phyloP scores from a whole-genome alignment of 2,888 invertebrate genomes.

The Coecobrya sp. region DNA sequence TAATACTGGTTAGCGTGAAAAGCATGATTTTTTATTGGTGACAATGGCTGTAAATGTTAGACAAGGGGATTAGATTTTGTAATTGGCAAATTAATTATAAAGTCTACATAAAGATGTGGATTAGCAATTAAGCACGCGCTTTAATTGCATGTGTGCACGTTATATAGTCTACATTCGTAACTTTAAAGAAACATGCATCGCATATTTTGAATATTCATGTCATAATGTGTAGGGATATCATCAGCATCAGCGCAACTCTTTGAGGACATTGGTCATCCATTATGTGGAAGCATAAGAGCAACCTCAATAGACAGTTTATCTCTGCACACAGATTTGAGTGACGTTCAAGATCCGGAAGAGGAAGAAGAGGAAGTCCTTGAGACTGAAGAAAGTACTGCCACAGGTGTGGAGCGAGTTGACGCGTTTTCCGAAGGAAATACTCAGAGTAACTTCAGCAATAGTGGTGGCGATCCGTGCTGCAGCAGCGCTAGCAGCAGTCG shows the following conservation, averaged over 20 bases:
- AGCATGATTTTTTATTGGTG: no score
- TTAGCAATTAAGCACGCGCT: background rate
- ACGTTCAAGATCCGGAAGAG: slow-evolving; percentile 82
- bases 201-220: slow-evolving; percentile 47
- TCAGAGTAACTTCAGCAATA: slow-evolving; percentile 77
- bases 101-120: background rate
- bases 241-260: slow-evolving; percentile 82
- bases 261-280: slow-evolving; percentile 84
- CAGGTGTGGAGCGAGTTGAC: slow-evolving; percentile 22
- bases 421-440: slow-evolving; percentile 54
- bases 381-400: slow-evolving; percentile 51
- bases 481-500: slow-evolving; percentile 82
- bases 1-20: background rate
- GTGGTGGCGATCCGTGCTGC: slow-evolving; percentile 76
- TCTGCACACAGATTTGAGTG: slow-evolving; percentile 82
- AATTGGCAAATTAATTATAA: no score
- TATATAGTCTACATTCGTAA: background rate
- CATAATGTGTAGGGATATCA: slow-evolving; percentile 60
- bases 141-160: background rate
- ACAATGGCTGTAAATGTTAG: no score
- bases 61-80: no score
- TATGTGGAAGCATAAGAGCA: slow-evolving; percentile 82
- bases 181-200: background rate
- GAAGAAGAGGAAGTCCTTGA: slow-evolving; percentile 74
- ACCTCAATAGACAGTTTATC: slow-evolving; percentile 84